phyloP scores from a whole-genome alignment of 2,888 invertebrate genomes.

The Pandemis cinnamomeana region DNA sequence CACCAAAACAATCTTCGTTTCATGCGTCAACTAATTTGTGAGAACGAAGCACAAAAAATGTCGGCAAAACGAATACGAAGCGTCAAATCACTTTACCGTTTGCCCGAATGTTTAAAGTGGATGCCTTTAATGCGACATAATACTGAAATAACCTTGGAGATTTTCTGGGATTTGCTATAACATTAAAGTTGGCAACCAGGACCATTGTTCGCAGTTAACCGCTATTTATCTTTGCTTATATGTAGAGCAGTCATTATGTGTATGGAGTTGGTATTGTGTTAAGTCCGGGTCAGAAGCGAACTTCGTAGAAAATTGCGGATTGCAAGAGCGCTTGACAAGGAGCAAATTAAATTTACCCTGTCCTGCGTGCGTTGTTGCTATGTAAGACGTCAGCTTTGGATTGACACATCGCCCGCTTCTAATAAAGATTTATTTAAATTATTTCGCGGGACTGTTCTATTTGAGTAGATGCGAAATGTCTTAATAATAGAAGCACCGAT shows the following conservation, averaged over 20 bases:
- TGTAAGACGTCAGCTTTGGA: neutral
- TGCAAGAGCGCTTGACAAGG: neutral
- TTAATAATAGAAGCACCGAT: neutral
- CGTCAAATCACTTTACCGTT: too few species aligned
- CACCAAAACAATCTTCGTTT: too few species aligned
- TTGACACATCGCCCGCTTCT: neutral
- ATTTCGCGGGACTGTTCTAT: neutral
- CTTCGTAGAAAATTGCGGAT: conserved; percentile 8
- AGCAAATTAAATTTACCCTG: conserved; percentile 2
- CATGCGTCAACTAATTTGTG: too few species aligned
- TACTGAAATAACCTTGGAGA: too few species aligned
- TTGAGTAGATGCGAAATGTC: neutral
- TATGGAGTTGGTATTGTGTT: neutral
- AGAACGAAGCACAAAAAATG: too few species aligned
- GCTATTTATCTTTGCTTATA: neutral
- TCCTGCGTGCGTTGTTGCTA: conserved; percentile 1
- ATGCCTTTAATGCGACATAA: too few species aligned
- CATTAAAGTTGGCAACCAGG: too few species aligned
- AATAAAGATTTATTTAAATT: neutral
- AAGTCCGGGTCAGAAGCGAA: neutral
- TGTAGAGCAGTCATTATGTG: neutral
- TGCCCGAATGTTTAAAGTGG: too few species aligned
- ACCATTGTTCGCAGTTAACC: too few species aligned
- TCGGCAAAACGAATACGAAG: too few species aligned
- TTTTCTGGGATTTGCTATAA: too few species aligned